Conservation (phyloP, 2,113 vertebrate genomes). For the Nothoprocta perdicaria region DNA sequence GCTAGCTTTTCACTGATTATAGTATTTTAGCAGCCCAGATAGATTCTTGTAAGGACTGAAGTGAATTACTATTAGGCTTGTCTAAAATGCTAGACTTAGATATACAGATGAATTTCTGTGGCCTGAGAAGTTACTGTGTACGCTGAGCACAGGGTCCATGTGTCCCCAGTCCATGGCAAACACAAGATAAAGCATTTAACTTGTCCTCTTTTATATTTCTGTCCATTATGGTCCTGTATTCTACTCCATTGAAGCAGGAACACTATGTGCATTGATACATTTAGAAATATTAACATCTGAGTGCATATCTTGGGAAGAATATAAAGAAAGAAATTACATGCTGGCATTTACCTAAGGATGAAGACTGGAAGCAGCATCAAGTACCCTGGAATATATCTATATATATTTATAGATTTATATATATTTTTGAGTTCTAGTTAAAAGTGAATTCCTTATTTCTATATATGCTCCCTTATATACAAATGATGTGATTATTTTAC, state of each 20-base stretch:
- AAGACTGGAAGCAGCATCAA: neutral
- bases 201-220: neutral
- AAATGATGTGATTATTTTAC: neutral
- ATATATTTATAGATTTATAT: neutral
- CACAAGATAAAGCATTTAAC: neutral
- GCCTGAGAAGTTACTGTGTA: neutral
- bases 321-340: neutral
- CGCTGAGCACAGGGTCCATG: neutral
- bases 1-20: neutral
- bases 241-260: neutral
- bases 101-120: neutral
- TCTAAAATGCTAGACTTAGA: neutral
- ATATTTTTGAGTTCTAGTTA: neutral
- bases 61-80: neutral
- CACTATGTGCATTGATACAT: neutral
- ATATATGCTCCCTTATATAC: neutral
- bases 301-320: neutral
- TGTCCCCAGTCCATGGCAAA: neutral
- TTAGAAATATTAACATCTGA: neutral
- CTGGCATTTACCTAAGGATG: neutral
- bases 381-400: neutral
- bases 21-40: neutral
- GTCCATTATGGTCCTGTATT: neutral
- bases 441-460: neutral
- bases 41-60: neutral